Evolutionary conservation across 2,113 vertebrate genomes (phyloP), one percentile per base, ranked within the genome.

Genomic region (Pipa parva): DNA sequence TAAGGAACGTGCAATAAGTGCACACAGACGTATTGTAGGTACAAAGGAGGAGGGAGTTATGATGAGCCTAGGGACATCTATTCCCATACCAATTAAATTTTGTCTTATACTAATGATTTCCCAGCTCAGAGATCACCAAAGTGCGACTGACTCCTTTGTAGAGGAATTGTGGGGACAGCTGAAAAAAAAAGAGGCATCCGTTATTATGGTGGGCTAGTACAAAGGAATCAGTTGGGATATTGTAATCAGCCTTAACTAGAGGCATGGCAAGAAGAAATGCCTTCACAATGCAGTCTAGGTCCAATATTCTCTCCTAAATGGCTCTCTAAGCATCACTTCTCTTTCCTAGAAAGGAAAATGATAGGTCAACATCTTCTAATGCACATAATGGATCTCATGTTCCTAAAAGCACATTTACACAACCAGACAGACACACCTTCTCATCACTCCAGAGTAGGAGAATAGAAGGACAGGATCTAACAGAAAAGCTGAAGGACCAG

Each of bases 291-390:
- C 63, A 73, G 59, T 58, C 78, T 80, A 58, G 74, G 80, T 75
- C 77, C 77, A 74, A 79, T 64, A 74, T 73, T 26, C 55, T 70
- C 21, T 73, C 74, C 59, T 80, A 81, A 83, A 78, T 82, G 84
- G 79, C 48, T 36, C 77, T 76, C 63, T 78, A 76, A 69, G 78
- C 75, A 79, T 68, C 77, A 63, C 75, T 63, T 60, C 64, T 68
- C 78, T 73, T 72, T 75, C 77, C 66, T 57, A 76, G 77, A 77
- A 76, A 63, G 6, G 36, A 67, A 81, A 84, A 80, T 72, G 63
- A 81, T 52, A 66, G 84, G 86, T 86, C 88, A 85, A 85, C 78
- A 77, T 83, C 76, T 78, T 81, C 80, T 83, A 83, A 86, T 78
- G 76, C 49, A 77, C 6, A 2, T 74, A 82, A 82, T 61, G 78